Evolutionary conservation across 2,113 vertebrate species (phyloP).

Genomic region (Ctenomys sociabilis): DNA sequence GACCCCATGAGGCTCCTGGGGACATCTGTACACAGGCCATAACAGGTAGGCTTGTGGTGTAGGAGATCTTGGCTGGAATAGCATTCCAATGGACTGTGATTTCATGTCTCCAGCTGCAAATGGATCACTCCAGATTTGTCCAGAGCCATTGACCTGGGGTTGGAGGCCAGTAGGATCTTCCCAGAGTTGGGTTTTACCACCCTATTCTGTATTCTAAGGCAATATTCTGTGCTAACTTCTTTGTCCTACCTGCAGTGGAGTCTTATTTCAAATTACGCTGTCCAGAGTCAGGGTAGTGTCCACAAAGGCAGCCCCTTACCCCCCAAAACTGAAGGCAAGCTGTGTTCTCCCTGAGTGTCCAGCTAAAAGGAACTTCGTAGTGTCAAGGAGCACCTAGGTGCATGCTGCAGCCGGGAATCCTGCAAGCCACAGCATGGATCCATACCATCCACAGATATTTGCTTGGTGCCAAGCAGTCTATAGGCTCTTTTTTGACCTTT

Average conservation of each 20-base stretch:
- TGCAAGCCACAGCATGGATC: not conserved
- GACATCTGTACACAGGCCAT: not conserved
- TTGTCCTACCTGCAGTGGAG: not conserved
- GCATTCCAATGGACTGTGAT: not conserved
- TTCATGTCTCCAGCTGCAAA: no score
- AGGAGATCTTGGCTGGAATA: not conserved
- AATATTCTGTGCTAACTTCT: not conserved
- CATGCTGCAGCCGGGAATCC: not conserved
- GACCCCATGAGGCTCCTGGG: not conserved
- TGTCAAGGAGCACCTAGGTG: not conserved
- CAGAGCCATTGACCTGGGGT: not conserved
- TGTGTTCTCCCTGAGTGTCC: not conserved
- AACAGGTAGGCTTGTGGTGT: not conserved
- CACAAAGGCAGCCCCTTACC: not conserved
- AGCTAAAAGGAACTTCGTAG: not conserved
- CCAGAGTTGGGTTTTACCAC: not conserved
- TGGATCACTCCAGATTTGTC: not conserved
- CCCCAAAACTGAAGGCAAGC: not conserved
- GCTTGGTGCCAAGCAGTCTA: not conserved
- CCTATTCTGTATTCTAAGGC: not conserved
- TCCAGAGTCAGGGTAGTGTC: not conserved
- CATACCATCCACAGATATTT: not conserved
- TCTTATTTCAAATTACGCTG: not conserved
- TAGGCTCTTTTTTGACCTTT: not conserved
- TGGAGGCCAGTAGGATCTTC: not conserved